Evolutionary conservation across 2,888 invertebrate species (phyloP).

Genomic region (Metacarcinus magister): DNA sequence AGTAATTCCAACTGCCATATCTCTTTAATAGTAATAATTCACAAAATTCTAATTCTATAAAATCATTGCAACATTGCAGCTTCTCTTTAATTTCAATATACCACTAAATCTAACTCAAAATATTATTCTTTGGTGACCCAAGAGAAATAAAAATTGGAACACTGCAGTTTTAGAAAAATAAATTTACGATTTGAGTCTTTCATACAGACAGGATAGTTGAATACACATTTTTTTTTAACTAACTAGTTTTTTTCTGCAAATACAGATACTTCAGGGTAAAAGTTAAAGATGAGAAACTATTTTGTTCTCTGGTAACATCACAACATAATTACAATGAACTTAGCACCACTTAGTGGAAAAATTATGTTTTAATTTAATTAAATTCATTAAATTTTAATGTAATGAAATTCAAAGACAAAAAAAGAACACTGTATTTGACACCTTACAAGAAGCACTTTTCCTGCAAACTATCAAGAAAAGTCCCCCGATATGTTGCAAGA

Average conservation of each 20-base stretch:
- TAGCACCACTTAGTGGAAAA: constrained; percentile 16
- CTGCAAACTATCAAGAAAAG: too few relatives aligned
- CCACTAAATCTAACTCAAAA: background rate
- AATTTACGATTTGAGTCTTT: background rate
- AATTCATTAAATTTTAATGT: background rate
- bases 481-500: too few relatives aligned
- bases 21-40: background rate
- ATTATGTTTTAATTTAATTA: background rate
- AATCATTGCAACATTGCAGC: background rate
- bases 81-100: background rate
- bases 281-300: background rate
- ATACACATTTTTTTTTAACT: constrained; percentile 4
- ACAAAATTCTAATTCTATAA: background rate
- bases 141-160: background rate
- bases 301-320: background rate
- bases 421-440: background rate
- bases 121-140: constrained; percentile 1
- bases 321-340: background rate
- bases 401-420: background rate
- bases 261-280: background rate
- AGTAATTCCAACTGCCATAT: background rate
- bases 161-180: background rate
- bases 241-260: background rate
- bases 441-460: too few relatives aligned
- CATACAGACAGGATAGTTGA: background rate